Base-by-base conservation (phyloP, 1,140 invertebrate species). In the Drosophila insularis region DNA sequence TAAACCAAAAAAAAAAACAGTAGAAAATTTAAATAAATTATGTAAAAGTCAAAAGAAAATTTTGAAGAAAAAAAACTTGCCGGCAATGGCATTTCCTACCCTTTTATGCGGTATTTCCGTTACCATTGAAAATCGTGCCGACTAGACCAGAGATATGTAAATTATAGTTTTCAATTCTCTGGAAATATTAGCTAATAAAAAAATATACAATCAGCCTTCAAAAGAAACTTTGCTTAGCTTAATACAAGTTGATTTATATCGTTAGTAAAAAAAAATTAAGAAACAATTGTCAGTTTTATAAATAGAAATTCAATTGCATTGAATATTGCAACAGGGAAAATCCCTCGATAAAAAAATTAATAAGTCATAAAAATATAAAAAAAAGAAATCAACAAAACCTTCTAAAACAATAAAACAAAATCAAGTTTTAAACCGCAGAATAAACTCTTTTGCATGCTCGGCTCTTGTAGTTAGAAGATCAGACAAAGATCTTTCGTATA, bases 21-120 rank as follows among this genome's bases (percentile, higher is more conserved):
- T 7, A 31, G 21, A 76, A 82, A 82, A 82, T 86, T 86, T 87
- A 86, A 86, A 82, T 86, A 86, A 87, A 89, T 82, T 86, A 80
- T 86, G 79, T 87, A 87, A 86, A 86, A 77, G 63, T 37, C 64
- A 58, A 37, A 32, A 35, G 19, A 71, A 60, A 60, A 71, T 62
- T 77, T 46, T 19, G 27, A 27, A 27, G 27, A 27, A 27, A 37
- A 27, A 8, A 43, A 66, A 70, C 39, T 68, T 67, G 63, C 72
- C 55, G 65, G 31, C 40, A n/a, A 63, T 23, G 59, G 68, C 53
- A 23, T 56, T 32, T 58, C 31, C 14, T 58, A 58, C 35, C 43
- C 59, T 39, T 61, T 61, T 43, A 31, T 11, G 35, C 39, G 82
- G 71, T n/a, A 87, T 86, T 86, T 82, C 81, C 82, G 71, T 81